phyloP scores from a whole-genome alignment of 2,113 vertebrate genomes.

The Scomber scombrus region DNA sequence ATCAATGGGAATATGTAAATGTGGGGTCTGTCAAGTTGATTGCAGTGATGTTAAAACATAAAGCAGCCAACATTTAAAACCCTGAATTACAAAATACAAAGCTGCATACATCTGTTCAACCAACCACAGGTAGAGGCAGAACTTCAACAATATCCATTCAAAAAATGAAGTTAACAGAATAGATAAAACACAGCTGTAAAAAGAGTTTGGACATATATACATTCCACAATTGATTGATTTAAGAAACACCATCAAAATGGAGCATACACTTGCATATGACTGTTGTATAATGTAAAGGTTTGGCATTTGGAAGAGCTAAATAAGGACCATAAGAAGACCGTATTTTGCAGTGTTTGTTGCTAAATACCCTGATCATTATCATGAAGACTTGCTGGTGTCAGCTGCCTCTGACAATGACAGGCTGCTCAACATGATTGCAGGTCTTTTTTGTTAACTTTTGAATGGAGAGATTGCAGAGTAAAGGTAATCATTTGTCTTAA shows the following conservation, averaged over 20 bases:
- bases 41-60: not conserved
- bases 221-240: too few species aligned
- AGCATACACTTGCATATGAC: too few species aligned
- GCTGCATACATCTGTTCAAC: too few species aligned
- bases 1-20: not conserved
- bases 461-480: not conserved
- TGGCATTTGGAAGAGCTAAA: not conserved
- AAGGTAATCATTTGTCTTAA: too few species aligned
- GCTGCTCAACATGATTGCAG: not conserved
- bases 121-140: not conserved
- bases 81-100: not conserved
- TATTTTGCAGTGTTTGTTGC: not conserved
- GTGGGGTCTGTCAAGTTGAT: not conserved
- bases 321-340: not conserved
- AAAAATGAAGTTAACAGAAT: not conserved
- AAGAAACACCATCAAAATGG: not conserved
- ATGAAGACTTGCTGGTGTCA: conserved; percentile 15
- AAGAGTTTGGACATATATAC: too few species aligned
- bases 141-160: not conserved
- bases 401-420: conserved; percentile 14
- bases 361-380: conserved; percentile 13
- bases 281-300: not conserved
- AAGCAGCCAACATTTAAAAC: not conserved
- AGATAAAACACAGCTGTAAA: too few species aligned
- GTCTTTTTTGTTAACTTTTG: not conserved